Evolutionary conservation across 2,888 invertebrate genomes (phyloP), one percentile per base, ranked within the genome.

Genomic region (Limnephilus rhombicus): DNA sequence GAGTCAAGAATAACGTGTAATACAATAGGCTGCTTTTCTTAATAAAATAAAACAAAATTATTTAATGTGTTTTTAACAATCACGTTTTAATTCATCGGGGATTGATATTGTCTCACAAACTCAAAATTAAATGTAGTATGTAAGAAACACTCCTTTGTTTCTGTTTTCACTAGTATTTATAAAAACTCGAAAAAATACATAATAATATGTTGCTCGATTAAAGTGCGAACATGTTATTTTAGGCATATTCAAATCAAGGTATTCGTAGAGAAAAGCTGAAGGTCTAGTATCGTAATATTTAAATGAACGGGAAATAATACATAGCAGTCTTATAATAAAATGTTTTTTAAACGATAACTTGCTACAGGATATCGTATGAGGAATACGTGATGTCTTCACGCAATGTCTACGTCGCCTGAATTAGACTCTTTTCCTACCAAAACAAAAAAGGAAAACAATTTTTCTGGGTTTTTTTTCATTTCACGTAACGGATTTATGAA

Each of bases 391-490:
- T 85, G 85, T 18, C 41, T 4, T 85, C 87, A 87, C 87, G 87
- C 87, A 68, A 34, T 41, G 85, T 86, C 85, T 86, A 68, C 68
- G 24, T n/a, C 4, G 31, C 13, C 68, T 68, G 37, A 87, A 87
- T 87, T 68, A 53, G 87, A 41, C 18, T 68, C 53, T 34, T 11
- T 87, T 87, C 68, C 53, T 87, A 68, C 31, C 31, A 53, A 53
- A 87, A 31, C 87, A 87, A 87, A 87, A 87, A 53, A 45, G 53
- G 85, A 29, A 87, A 87, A 87, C 87, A 87, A 87, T 87, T 29
- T 87, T 68, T 31, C 87, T 86, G 15, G 4, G 29, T 85, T 87
- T 87, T 87, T 87, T 87, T 87, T 45, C 85, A 41, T 86, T 86
- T 45, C 85, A 68, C 87, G 68, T 15, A 53, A 31, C 68, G 87